Base-by-base conservation (phyloP, 1,140 invertebrate genomes). In the Papilio aristodemus region DNA sequence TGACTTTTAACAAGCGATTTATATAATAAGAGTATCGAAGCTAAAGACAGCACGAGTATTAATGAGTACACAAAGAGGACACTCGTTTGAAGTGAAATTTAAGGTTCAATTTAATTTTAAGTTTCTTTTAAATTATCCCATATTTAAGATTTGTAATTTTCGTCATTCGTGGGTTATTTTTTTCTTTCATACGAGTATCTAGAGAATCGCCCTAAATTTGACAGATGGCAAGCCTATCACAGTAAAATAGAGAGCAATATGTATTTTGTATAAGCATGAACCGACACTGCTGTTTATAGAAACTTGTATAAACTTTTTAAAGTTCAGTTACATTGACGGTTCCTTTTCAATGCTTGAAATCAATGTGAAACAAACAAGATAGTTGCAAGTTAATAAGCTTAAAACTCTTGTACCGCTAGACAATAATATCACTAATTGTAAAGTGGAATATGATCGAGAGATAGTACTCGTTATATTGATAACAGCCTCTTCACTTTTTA, bases 231-330 rank as follows among this genome's bases (percentile, higher is more conserved):
- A 54, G 46, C 46, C 10, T 22, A 9, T 3, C 46, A 4, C 22
- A 9, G 9, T 25, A 25, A 5, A 54, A 3, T 19, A 54, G 3
- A 50, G 19, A 6, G 10, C 19, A 54, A 54, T 43, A n/a, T n/a
- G 14, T n/a, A 25, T 54, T 54, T 54, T 54, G 19, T 54, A 54
- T 22, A 54, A 13, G 46, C 46, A 17, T 54, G 46, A 19, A 54
- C 46, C 11, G 46, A 19, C 22, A 22, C 19, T 22, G 19, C 19
- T 9, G 19, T 22, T 17, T 10, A 22, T 22, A 54, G 9, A 54
- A 11, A 22, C 46, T 25, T 22, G 46, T 19, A 54, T 54, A 22
- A 9, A 54, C n/a, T 54, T 54, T 50, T 54, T 22, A 54, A 54
- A 0, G 4, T 22, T 19, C 11, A 0, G 27, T 32, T 9, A 17